Conservation (phyloP, 53 echinoderm and acorn worm genomes). For the Pentamera pediparva region DNA sequence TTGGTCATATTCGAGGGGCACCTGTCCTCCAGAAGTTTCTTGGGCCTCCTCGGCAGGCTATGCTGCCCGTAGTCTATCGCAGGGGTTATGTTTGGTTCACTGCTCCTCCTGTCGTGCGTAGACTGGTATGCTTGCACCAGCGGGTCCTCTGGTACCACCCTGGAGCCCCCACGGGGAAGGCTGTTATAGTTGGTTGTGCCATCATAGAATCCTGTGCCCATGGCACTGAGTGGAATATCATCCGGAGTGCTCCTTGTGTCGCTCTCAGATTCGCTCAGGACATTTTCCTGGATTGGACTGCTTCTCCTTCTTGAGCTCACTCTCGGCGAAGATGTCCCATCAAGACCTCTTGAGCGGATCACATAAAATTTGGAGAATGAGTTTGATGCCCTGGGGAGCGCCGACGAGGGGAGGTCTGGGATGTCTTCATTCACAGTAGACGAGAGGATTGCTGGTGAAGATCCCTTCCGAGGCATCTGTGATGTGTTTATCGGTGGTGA, state of each 20-base stretch:
- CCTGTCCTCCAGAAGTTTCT: not conserved
- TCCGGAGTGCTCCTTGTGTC: constrained; percentile 21
- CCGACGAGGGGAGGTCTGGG: constrained; percentile 28
- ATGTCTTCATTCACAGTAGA: constrained; percentile 17
- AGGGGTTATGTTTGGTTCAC: constrained; percentile 15
- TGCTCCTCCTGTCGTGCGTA: not conserved
- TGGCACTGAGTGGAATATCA: constrained; percentile 6
- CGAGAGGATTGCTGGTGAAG: not conserved
- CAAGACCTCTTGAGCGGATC: constrained; percentile 21
- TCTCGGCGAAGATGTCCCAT: constrained; percentile 2
- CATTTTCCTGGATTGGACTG: constrained; percentile 24
- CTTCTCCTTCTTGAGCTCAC: not conserved
- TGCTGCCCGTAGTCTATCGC: constrained; percentile 19
- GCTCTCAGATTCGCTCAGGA: constrained; percentile 18
- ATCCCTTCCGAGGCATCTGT: not conserved
- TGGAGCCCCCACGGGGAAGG: constrained; percentile 9
- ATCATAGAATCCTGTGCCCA: not conserved
- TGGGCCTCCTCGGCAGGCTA: constrained; percentile 16
- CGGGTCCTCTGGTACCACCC: not conserved
- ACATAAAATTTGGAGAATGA: constrained; percentile 38
- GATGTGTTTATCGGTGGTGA: not conserved
- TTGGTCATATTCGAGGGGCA: constrained; percentile 29
- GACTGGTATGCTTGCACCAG: constrained; percentile 4
- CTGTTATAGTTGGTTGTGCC: constrained; percentile 19
- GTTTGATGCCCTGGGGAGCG: constrained; percentile 31